A percentile compares a stretch with the other conserved stretches of the same genome.
Conservation (phyloP, 2,113 vertebrate genomes). For the Phaethon lepturus region DNA sequence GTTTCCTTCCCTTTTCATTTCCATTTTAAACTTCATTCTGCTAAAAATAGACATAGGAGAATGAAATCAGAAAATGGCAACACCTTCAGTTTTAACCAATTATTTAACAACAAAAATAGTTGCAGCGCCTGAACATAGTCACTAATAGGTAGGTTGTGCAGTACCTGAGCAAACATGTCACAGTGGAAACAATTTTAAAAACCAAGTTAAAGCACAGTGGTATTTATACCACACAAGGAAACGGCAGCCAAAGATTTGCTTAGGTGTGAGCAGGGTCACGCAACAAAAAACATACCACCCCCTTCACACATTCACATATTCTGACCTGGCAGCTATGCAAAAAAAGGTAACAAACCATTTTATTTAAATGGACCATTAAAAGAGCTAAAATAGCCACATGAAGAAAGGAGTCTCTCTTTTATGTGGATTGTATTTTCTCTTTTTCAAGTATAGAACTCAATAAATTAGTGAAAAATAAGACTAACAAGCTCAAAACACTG, state of each 20-base stretch:
- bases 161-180: background rate
- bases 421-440: background rate
- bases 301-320: background rate
- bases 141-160: background rate
- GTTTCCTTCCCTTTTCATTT: background rate
- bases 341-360: background rate
- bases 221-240: background rate
- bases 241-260: background rate
- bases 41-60: background rate
- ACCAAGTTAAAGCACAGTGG: background rate
- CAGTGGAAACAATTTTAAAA: background rate
- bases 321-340: background rate
- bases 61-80: background rate
- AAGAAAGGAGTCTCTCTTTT: background rate
- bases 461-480: background rate
- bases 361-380: background rate
- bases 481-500: background rate
- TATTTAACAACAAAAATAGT: background rate
- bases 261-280: background rate
- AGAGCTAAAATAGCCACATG: background rate
- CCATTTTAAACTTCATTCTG: background rate
- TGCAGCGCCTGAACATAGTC: background rate
- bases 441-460: background rate
- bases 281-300: background rate
- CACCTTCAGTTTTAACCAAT: background rate